These are phyloP conservation scores for Oreochromis spilurus DNA, from an alignment of 2,113 vertebrate genomes.

Conservation along the genomic window DNA sequence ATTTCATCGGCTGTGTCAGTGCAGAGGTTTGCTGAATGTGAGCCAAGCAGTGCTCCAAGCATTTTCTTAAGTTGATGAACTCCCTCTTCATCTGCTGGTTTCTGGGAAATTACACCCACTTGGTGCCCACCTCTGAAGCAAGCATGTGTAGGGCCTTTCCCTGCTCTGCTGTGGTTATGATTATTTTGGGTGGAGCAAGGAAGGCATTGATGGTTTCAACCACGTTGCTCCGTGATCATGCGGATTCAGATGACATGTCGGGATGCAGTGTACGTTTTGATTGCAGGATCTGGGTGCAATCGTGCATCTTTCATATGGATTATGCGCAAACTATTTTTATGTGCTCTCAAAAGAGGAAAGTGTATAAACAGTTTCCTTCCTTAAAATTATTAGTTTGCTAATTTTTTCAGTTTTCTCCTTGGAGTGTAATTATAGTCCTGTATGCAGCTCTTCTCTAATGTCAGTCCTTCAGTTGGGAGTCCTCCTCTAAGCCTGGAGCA, in stretches of 20 bases:
- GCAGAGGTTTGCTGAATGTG: conserved; percentile 19
- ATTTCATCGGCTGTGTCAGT: conserved; percentile 5
- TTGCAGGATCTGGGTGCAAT: not conserved
- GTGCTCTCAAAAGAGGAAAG: not conserved
- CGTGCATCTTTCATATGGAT: not conserved
- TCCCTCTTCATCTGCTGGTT: not conserved
- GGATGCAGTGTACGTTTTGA: not conserved
- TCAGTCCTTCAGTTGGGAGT: not conserved
- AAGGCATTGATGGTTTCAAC: not conserved
- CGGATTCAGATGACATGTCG: not conserved
- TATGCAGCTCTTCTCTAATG: not conserved
- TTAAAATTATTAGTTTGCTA: conserved; percentile 1
- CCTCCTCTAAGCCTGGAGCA: not conserved
- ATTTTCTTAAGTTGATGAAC: conserved; percentile 28
- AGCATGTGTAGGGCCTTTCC: not conserved
- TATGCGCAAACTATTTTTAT: not conserved
- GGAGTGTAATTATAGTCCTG: conserved; percentile 30
- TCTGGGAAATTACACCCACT: conserved; percentile 31
- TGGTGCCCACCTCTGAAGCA: not conserved
- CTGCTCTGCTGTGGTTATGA: not conserved
- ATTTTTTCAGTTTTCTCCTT: not conserved
- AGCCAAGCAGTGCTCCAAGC: conserved; percentile 12
- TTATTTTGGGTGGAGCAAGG: not conserved
- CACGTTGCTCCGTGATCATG: not conserved
- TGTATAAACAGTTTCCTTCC: not conserved